phyloP scores from a whole-genome alignment of 2,888 invertebrate species.

The Lordiphosa fenestrarum region DNA sequence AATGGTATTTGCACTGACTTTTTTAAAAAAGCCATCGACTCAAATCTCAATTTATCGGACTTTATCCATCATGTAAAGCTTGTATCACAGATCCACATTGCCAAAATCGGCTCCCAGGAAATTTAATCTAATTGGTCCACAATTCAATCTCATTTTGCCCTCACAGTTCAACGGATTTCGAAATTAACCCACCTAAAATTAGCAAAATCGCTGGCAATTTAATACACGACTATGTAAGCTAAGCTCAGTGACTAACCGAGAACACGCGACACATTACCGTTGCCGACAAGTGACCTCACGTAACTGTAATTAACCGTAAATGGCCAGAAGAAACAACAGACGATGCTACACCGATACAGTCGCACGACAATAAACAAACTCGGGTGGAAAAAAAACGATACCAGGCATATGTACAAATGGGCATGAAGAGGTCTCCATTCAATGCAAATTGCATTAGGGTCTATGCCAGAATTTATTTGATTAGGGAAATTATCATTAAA shows the following conservation, averaged over 20 bases:
- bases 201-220: constrained; percentile 1
- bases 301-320: constrained; percentile 45
- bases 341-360: not conserved
- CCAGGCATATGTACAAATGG: too few species aligned
- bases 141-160: too few species aligned
- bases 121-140: too few species aligned
- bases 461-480: too few species aligned
- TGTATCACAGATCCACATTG: too few species aligned
- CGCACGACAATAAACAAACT: not conserved
- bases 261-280: constrained; percentile 26
- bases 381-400: constrained; percentile 5
- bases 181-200: constrained; percentile 1
- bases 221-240: not conserved
- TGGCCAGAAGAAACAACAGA: constrained; percentile 12
- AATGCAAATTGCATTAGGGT: constrained; percentile 1
- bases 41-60: too few species aligned
- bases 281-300: constrained; percentile 25
- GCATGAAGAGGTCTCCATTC: constrained; percentile 3
- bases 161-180: not conserved
- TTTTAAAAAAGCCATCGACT: too few species aligned
- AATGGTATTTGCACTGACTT: too few species aligned
- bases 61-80: too few species aligned
- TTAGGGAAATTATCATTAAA: too few species aligned
- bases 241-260: not conserved
- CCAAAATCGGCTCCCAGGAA: too few species aligned